Percentiles rank a stretch among this genome's conserved stretches.
Evolutionary conservation across 2,113 vertebrate species (phyloP).

Genomic region (Mirza zaza): DNA sequence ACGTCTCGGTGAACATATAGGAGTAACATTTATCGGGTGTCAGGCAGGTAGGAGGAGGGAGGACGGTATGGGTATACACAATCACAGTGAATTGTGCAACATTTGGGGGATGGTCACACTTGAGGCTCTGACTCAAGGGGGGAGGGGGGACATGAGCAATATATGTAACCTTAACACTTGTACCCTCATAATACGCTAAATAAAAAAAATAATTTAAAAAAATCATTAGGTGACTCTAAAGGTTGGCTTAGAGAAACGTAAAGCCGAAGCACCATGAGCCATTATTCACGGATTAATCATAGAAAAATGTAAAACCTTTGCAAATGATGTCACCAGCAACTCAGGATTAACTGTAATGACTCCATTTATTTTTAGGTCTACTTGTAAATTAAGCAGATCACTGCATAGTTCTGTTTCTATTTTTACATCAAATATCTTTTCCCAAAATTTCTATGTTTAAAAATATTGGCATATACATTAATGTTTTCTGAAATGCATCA

Average conservation of each 20-base stretch:
- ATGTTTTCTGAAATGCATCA: neutral
- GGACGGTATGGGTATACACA: too few relatives aligned
- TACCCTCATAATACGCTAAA: too few relatives aligned
- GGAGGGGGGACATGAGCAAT: too few relatives aligned
- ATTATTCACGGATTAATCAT: neutral
- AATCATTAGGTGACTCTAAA: neutral
- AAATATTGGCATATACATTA: neutral
- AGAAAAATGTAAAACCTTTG: neutral
- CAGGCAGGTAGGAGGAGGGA: too few relatives aligned
- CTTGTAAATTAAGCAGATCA: neutral
- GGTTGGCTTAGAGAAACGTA: neutral
- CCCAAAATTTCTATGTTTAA: neutral
- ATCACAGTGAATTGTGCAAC: too few relatives aligned
- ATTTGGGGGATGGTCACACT: too few relatives aligned
- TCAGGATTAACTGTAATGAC: neutral
- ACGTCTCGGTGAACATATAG: too few relatives aligned
- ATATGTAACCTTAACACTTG: too few relatives aligned
- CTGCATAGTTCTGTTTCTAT: neutral
- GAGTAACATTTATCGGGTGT: too few relatives aligned
- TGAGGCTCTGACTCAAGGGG: too few relatives aligned
- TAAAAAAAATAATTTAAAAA: neutral
- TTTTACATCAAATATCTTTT: neutral
- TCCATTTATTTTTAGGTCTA: slow-evolving; percentile 14
- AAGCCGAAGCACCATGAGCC: neutral
- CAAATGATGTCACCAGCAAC: neutral